Percentiles rank a stretch among this genome's conserved stretches.
These are phyloP conservation scores for Thamnaconus septentrionalis DNA, from an alignment of 2,113 vertebrate species.

Conservation along the genomic window DNA sequence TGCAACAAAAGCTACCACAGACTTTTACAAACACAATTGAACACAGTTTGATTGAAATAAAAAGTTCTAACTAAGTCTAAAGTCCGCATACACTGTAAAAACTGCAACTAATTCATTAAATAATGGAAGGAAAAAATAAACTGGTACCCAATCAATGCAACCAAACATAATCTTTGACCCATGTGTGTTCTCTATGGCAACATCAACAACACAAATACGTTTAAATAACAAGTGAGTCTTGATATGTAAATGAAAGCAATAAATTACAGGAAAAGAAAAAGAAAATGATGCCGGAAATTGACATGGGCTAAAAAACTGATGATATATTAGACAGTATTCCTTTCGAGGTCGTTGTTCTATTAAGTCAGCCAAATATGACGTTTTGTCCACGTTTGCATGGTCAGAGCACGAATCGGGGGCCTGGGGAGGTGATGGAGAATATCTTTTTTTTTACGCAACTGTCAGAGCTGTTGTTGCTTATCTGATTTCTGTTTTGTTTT, in stretches of 20 bases:
- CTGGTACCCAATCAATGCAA: conserved; percentile 79
- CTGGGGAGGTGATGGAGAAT: conserved; percentile 74
- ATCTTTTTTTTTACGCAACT: conserved; percentile 41
- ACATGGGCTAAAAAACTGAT: conserved; percentile 81
- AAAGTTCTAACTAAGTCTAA: conserved; percentile 88
- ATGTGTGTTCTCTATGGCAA: conserved; percentile 82
- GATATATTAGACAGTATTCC: conserved; percentile 79
- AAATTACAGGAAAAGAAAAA: conserved; percentile 72
- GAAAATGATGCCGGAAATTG: conserved; percentile 75
- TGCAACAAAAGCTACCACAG: conserved; percentile 90
- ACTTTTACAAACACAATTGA: conserved; percentile 88
- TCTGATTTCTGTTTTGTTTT: conserved; percentile 61
- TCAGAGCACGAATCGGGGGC: conserved; percentile 75
- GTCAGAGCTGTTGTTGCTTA: conserved; percentile 73
- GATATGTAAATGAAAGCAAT: conserved; percentile 82
- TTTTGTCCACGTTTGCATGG: conserved; percentile 70
- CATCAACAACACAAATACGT: conserved; percentile 83
- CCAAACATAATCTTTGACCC: conserved; percentile 78
- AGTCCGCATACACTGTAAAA: conserved; percentile 86
- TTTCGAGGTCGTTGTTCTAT: conserved; percentile 75
- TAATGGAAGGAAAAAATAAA: conserved; percentile 78
- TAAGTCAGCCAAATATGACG: conserved; percentile 66
- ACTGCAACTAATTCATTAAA: conserved; percentile 83
- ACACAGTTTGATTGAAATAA: conserved; percentile 87
- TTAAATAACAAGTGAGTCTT: conserved; percentile 80